Evolutionary conservation across 2,113 vertebrate species (phyloP), one percentile per base, ranked within the genome.

Genomic region (Oostethus manadensis): DNA sequence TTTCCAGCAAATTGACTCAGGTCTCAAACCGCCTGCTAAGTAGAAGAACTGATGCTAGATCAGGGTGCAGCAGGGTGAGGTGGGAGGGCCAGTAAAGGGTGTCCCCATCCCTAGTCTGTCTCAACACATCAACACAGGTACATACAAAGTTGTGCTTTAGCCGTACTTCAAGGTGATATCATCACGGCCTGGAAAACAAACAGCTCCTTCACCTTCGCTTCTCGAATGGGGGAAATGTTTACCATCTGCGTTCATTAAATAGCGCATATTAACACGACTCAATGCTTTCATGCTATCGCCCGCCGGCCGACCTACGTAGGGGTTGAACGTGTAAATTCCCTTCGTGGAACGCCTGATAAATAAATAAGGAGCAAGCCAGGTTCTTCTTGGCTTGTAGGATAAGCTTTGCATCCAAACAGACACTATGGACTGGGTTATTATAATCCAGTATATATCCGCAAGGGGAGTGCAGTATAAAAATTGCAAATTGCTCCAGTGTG

Each of bases 161-260:
- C 54, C 29, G 57, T 15, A 65, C 76, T 84, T 86, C 78, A 81
- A 83, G 82, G 86, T 88, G 82, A 86, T 77, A 80, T 86, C 81
- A 87, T 78, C 76, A 68, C 73, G 68, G 62, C 62, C 74, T 71
- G 68, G 71, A 68, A 79, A 70, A 77, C 74, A 77, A 79, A 80
- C 73, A 72, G 58, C 16, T 75, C 59, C 73, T 68, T 70, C 71
- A 77, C 82, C 75, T 81, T 87, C 76, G 78, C 76, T 78, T 63
- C 70, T 73, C 70, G 71, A 67, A 68, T 74, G 55, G 61, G 72
- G 78, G 80, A 81, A 84, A 83, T 77, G 83, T 80, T 58, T 55
- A 73, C 75, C 84, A 86, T 88, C 86, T 88, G 86, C 79, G 84
- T 84, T 85, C 82, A 76, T 86, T 89, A 69, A 87, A 68, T 75